Conservation (phyloP, 2,797 vertebrate genomes). For the Melanotaenia pygmaea region DNA sequence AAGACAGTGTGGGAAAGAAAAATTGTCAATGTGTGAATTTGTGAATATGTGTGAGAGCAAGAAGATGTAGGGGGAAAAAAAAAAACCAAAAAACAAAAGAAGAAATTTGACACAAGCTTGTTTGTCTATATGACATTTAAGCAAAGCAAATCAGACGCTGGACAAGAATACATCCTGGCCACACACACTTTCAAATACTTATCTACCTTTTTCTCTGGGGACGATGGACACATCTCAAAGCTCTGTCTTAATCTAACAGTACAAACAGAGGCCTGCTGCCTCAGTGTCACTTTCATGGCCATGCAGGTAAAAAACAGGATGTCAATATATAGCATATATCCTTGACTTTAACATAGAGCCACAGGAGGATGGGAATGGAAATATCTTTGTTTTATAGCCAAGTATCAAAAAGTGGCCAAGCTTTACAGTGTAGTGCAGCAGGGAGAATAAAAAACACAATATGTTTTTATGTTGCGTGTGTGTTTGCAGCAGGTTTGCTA, state of each 20-base stretch:
- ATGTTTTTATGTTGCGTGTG: neutral
- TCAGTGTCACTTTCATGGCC: conserved; percentile 72
- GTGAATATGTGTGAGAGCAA: conserved; percentile 66
- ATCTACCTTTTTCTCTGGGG: conserved; percentile 35
- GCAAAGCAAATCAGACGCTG: conserved; percentile 51
- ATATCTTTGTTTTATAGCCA: conserved; percentile 62
- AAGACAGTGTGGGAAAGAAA: conserved; percentile 69
- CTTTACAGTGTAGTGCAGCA: conserved; percentile 35
- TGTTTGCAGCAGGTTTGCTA: neutral
- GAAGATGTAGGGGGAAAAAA: conserved; percentile 10
- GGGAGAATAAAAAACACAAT: conserved; percentile 7
- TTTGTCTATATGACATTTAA: conserved; percentile 63
- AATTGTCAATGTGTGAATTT: conserved; percentile 74
- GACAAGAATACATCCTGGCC: conserved; percentile 6
- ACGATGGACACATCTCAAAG: conserved; percentile 50
- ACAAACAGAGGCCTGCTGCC: conserved; percentile 70
- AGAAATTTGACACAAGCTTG: conserved; percentile 53
- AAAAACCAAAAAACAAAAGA: conserved; percentile 6
- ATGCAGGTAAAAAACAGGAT: conserved; percentile 56
- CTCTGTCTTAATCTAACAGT: conserved; percentile 70
- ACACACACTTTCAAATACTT: conserved; percentile 12
- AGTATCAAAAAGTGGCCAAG: conserved; percentile 56
- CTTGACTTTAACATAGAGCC: conserved; percentile 61
- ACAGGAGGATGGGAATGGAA: conserved; percentile 59
- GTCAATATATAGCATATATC: conserved; percentile 47